Base-by-base conservation (phyloP, 2,888 invertebrate species). In the Spilosoma lubricipeda region DNA sequence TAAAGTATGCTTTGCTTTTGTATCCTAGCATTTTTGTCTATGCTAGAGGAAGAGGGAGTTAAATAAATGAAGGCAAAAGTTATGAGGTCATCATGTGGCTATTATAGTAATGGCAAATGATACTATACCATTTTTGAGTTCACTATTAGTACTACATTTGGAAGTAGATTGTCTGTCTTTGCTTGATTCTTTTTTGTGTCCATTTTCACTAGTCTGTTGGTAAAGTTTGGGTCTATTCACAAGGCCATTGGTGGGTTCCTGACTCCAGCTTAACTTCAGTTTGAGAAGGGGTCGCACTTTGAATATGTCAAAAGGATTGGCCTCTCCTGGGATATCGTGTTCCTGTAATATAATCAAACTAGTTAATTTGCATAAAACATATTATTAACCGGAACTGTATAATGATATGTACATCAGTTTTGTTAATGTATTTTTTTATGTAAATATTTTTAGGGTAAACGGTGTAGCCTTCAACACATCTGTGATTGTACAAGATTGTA, bases 241-340 rank as follows among this genome's bases (percentile, higher is more conserved):
- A 65, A 97, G 92, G 23, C 96, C 96, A 71, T 96, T 97, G 52
- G 97, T 96, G 0, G 97, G 97, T 86, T 97, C 97, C 77, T 97
- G 97, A 71, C 98, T 98, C 98, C 99, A 99, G 84, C 97, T 97
- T 68, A 99, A 94, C 85, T 97, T 97, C 87, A 99, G 97, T 93
- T 98, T 99, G 3, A 99, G 94, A 77, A 98, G 97, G 0, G 99
- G 98, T 75, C 97, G 97, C 84, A 97, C 97, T 93, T 97, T 97
- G 88, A 98, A 98, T 74, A 97, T 96, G 85, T 98, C 98, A 88
- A 98, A 97, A 65, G 97, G 97, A 75, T 94, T 96, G 78, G 95
- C 93, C 81, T 94, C 96, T 36, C 92, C 81, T 64, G 93, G 93
- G 70, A 94, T 75, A 68, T 93, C 93, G 82, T 90, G 94, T 88